Percentiles rank a stretch among this genome's conserved stretches.
Evolutionary conservation across 2,797 vertebrate species (phyloP).

Genomic region (Acrossocheilus wenchowensis): DNA sequence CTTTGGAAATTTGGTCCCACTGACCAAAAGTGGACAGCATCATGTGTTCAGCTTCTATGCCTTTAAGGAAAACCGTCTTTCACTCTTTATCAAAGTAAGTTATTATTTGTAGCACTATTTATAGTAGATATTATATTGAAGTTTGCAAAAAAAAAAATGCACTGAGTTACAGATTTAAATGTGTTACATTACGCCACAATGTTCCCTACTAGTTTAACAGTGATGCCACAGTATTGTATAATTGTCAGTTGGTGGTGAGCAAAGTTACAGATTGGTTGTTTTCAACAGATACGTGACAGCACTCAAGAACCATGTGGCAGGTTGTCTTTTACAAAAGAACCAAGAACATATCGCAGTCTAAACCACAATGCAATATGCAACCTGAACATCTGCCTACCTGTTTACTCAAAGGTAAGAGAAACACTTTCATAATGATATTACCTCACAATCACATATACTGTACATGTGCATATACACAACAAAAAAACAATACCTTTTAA

Average conservation of each 20-base stretch:
- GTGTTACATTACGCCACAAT: neutral
- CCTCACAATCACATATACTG: neutral
- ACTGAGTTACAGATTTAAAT: neutral
- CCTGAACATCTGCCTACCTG: slow-evolving; percentile 94
- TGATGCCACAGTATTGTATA: slow-evolving; percentile 23
- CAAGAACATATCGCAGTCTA: slow-evolving; percentile 91
- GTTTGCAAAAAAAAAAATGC: neutral
- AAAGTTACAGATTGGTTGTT: slow-evolving; percentile 15
- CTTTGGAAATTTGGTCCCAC: slow-evolving; percentile 96
- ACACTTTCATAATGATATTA: neutral
- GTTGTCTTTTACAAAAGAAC: slow-evolving; percentile 96
- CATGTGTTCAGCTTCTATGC: slow-evolving; percentile 99
- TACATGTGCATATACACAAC: neutral
- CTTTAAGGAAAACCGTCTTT: slow-evolving; percentile 97
- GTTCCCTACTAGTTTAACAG: neutral
- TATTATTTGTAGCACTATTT: neutral
- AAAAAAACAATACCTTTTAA: neutral
- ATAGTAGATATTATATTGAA: neutral
- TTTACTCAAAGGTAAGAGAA: slow-evolving; percentile 89
- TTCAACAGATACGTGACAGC: slow-evolving; percentile 89
- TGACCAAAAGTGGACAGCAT: slow-evolving; percentile 97
- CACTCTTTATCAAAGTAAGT: slow-evolving; percentile 96
- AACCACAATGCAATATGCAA: slow-evolving; percentile 98
- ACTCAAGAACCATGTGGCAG: slow-evolving; percentile 96
- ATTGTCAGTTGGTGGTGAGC: neutral